Evolutionary conservation across 2,888 invertebrate species (phyloP).

Genomic region (Polymixis flavicincta): DNA sequence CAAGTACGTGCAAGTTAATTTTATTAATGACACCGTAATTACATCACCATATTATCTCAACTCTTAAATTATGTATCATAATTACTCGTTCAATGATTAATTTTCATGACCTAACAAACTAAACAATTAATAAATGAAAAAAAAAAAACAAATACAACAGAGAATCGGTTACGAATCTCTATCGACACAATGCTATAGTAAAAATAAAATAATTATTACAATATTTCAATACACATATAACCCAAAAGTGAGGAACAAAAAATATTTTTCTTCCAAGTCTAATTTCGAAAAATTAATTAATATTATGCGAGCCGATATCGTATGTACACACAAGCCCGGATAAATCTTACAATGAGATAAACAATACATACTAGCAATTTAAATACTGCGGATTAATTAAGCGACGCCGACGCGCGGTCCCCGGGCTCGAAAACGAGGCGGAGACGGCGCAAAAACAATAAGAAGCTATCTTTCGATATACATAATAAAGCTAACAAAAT

Average conservation of each 20-base stretch:
- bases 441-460: slow-evolving; percentile 75
- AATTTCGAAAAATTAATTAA: slow-evolving; percentile 76
- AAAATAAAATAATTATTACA: slow-evolving; percentile 79
- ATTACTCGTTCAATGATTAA: slow-evolving; percentile 86
- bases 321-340: slow-evolving; percentile 81
- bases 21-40: slow-evolving; percentile 88
- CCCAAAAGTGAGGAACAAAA: slow-evolving; percentile 77
- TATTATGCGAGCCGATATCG: slow-evolving; percentile 82
- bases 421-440: slow-evolving; percentile 76
- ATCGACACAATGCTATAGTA: slow-evolving; percentile 77
- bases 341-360: slow-evolving; percentile 71
- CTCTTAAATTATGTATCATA: slow-evolving; percentile 87
- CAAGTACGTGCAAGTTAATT: slow-evolving; percentile 88
- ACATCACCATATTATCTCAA: slow-evolving; percentile 86
- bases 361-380: slow-evolving; percentile 84
- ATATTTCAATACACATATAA: slow-evolving; percentile 75
- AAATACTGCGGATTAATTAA: slow-evolving; percentile 78
- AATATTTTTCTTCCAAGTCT: slow-evolving; percentile 72
- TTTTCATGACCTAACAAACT: slow-evolving; percentile 85
- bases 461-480: slow-evolving; percentile 84
- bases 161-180: slow-evolving; percentile 78
- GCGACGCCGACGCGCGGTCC: slow-evolving; percentile 67
- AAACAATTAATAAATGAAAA: slow-evolving; percentile 81
- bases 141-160: slow-evolving; percentile 81
- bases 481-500: slow-evolving; percentile 89